A percentile compares a stretch with the other conserved stretches of the same genome.
Evolutionary conservation across 92 coral and sea anemone species (phyloP).

Genomic region (Porites divaricata): DNA sequence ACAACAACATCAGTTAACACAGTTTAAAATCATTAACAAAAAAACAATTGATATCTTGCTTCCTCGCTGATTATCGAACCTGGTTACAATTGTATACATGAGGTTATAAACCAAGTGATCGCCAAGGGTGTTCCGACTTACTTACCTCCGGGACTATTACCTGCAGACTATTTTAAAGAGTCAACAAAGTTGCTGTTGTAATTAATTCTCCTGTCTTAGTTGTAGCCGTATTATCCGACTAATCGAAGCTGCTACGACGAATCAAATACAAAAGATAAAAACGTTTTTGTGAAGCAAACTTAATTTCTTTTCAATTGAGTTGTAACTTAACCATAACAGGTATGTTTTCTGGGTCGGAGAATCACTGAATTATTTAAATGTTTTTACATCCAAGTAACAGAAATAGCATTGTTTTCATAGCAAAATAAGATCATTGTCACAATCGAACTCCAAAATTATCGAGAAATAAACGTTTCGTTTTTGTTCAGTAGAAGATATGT

Average conservation of each 20-base stretch:
- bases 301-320: background rate
- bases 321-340: constrained; percentile 27
- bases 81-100: too few relatives aligned
- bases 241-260: background rate
- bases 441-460: constrained; percentile 15
- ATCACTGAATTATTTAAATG: constrained; percentile 27
- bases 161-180: background rate
- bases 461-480: background rate
- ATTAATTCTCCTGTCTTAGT: background rate
- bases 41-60: background rate
- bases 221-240: background rate
- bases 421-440: constrained; percentile 21
- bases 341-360: constrained; percentile 31
- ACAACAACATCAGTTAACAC: too few relatives aligned
- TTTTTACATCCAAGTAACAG: background rate
- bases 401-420: constrained; percentile 18
- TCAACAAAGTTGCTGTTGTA: background rate
- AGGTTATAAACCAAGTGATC: background rate
- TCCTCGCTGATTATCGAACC: background rate
- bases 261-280: background rate
- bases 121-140: background rate
- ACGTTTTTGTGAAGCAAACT: background rate
- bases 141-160: constrained; percentile 5
- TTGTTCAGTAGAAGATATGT: background rate
- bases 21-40: too few relatives aligned